These are phyloP conservation scores for Ramphastos sulfuratus DNA, from an alignment of 2,113 vertebrate species.

Conservation along the genomic window DNA sequence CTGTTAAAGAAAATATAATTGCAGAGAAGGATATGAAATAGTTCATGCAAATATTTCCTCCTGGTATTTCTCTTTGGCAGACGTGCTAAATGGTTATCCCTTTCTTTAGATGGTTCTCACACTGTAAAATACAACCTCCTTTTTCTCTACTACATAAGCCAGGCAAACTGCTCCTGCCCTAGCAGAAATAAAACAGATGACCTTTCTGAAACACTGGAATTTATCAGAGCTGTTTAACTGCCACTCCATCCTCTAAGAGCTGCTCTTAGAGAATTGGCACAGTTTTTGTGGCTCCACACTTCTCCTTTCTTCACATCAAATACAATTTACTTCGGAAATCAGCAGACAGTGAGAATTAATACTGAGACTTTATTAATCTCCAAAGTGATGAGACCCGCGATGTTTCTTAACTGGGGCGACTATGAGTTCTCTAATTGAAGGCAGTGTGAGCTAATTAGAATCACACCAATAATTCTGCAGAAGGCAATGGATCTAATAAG, in stretches of 20 bases:
- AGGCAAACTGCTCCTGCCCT: background rate
- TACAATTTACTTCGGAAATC: background rate
- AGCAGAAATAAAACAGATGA: slow-evolving; percentile 1
- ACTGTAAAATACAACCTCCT: background rate
- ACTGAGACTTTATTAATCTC: slow-evolving; percentile 12
- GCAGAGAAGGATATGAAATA: background rate
- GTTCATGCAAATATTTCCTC: slow-evolving; percentile 11
- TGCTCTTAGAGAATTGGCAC: too few species aligned
- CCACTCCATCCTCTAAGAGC: too few species aligned
- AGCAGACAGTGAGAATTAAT: background rate
- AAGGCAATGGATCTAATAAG: background rate
- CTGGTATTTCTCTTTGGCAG: slow-evolving; percentile 5
- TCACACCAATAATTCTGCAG: background rate
- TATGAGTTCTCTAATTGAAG: background rate
- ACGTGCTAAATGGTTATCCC: slow-evolving; percentile 31
- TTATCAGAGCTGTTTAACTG: slow-evolving; percentile 15
- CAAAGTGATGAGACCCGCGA: background rate
- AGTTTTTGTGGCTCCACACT: background rate
- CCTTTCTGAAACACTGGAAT: background rate
- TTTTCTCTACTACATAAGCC: slow-evolving; percentile 5
- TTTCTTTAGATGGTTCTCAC: background rate
- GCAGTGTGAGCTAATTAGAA: background rate
- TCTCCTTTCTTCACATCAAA: background rate
- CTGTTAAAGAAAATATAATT: slow-evolving; percentile 47
- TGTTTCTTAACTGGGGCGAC: background rate